Percentiles rank a stretch among this genome's conserved stretches.
Conservation (phyloP, 2,797 vertebrate genomes). For the Bradypodion pumilum region DNA sequence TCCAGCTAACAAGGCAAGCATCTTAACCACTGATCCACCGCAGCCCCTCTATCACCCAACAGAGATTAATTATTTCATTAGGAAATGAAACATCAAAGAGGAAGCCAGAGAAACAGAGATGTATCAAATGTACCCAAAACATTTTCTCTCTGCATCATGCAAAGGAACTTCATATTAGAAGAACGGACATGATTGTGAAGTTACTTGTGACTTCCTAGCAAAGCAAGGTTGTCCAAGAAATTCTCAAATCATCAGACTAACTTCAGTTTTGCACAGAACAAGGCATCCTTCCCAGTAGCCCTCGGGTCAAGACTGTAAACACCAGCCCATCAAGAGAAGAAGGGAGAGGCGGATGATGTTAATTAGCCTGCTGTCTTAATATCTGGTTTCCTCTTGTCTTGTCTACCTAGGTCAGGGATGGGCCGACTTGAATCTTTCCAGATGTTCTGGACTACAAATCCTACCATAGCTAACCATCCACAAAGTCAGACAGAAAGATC, state of each 20-base stretch:
- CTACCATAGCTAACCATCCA: not conserved
- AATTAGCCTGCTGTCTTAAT: slow-evolving; percentile 82
- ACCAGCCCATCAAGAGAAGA: slow-evolving; percentile 81
- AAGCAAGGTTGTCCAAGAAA: slow-evolving; percentile 34
- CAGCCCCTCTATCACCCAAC: too few species aligned
- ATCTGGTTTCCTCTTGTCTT: slow-evolving; percentile 80
- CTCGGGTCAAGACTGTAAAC: slow-evolving; percentile 67
- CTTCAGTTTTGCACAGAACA: slow-evolving; percentile 61
- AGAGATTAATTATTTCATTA: slow-evolving; percentile 17
- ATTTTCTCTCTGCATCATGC: not conserved
- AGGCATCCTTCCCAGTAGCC: slow-evolving; percentile 62
- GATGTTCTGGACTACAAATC: not conserved
- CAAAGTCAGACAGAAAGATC: not conserved
- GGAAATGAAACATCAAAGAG: not conserved
- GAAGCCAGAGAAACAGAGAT: not conserved
- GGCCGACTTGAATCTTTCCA: not conserved
- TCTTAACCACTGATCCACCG: too few species aligned
- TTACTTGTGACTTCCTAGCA: slow-evolving; percentile 49
- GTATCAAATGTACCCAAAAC: slow-evolving; percentile 12
- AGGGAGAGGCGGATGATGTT: slow-evolving; percentile 77
- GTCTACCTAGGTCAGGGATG: slow-evolving; percentile 55
- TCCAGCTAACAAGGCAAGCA: too few species aligned
- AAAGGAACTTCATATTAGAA: slow-evolving; percentile 32
- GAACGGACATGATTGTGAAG: not conserved
- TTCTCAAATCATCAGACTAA: slow-evolving; percentile 58